Base-by-base conservation (phyloP, 2,797 vertebrate species). In the Syngnathus rostellatus region DNA sequence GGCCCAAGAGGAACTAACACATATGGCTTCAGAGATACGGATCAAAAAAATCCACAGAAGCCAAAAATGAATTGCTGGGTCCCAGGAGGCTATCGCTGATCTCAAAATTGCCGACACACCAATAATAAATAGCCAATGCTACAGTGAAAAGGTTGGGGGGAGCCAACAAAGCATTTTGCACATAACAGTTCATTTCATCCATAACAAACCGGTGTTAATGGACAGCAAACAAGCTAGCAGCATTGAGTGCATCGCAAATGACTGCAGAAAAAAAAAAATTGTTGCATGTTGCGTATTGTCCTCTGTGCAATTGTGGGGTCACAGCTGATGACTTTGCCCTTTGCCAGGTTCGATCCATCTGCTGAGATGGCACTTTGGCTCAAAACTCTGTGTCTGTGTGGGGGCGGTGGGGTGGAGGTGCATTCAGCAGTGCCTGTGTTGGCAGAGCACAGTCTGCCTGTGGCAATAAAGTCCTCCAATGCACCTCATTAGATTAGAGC, bases 401-500 rank as follows among this genome's bases (percentile, higher is more conserved):
- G 41, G 40, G n/a, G n/a, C 10, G 37, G 7, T 38, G 57, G 8
- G 31, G 23, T 55, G 53, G 54, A 14, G 55, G 55, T 67, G 64
- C 72, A 72, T 58, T 63, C 57, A 1, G 38, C 72, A 66, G 69
- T 60, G 70, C 67, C 68, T 65, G 50, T 57, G 69, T 31, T 73
- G 69, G 77, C 70, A 79, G 74, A 76, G 68, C 19, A 48, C 57
- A 57, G 62, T 55, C 62, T 1, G 64, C 78, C 67, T 67, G 6
- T 0, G 75, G 80, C 76, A 17, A 66, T 62, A 68, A 62, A 11
- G 25, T 21, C 68, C 71, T 77, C 66, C 75, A 68, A 71, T 77
- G 63, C 71, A 78, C 65, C 66, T 82, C 70, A 69, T 58, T 72
- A 67, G 75, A 75, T 79, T 77, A 74, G 60, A 67, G 78, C 74